A percentile compares a stretch with the other conserved stretches of the same genome.
Conservation (phyloP, 1,140 invertebrate genomes). For the Eriocheir sinensis region DNA sequence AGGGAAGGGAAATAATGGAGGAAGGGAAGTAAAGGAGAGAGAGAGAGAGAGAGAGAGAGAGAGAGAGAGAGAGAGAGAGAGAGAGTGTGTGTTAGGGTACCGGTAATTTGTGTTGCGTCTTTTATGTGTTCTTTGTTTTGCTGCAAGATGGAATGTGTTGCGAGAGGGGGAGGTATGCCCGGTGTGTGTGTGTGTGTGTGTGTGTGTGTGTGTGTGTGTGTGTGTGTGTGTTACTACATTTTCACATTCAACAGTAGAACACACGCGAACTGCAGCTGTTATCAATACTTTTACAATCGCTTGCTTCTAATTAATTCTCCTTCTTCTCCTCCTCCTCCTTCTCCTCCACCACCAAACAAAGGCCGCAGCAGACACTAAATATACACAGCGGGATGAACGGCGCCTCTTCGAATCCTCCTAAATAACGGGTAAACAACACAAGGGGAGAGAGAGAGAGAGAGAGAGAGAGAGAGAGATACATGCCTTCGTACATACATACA, state of each 20-base stretch:
- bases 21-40: neutral
- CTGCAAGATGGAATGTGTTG: neutral
- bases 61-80: conserved; percentile 40
- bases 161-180: neutral
- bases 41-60: neutral
- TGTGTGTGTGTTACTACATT: neutral
- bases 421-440: no score
- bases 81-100: neutral
- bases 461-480: neutral
- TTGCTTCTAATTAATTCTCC: neutral
- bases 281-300: neutral
- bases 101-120: neutral
- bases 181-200: conserved; percentile 18
- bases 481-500: no score
- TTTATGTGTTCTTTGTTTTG: neutral
- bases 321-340: neutral
- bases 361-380: neutral
- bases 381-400: neutral
- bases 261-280: neutral
- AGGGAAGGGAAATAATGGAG: neutral
- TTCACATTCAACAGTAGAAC: neutral
- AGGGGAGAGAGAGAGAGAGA: neutral
- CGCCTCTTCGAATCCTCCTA: no score
- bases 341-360: neutral
- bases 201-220: conserved; percentile 37